Conservation (phyloP, 2,113 vertebrate genomes). For the Psophia crepitans region DNA sequence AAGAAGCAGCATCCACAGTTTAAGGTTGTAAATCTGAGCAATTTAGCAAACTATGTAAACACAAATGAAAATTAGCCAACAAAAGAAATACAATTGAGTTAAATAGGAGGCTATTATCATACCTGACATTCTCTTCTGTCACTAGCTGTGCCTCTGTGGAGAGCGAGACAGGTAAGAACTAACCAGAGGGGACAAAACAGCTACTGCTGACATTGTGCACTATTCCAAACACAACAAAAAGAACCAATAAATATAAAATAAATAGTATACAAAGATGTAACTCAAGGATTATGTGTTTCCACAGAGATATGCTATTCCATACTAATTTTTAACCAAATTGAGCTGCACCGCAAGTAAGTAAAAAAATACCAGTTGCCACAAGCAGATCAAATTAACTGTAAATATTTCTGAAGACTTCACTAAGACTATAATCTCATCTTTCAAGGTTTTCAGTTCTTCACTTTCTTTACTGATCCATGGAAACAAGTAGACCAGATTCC, state of each 20-base stretch:
- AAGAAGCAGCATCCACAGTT: neutral
- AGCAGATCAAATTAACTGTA: neutral
- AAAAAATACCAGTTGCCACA: neutral
- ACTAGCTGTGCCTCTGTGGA: neutral
- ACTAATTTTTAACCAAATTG: neutral
- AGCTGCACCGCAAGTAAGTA: neutral
- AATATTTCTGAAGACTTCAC: neutral
- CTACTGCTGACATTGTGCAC: neutral
- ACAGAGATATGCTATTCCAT: neutral
- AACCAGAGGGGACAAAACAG: neutral
- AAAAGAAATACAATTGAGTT: neutral
- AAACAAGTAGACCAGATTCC: neutral
- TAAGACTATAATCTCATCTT: neutral
- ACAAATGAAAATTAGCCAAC: constrained; percentile 33
- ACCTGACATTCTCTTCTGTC: constrained; percentile 13
- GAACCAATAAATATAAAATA: neutral
- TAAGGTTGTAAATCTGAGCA: neutral
- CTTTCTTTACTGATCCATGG: neutral
- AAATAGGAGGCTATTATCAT: constrained; percentile 5
- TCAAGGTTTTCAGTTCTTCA: neutral
- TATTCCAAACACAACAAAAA: neutral
- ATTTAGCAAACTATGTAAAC: neutral
- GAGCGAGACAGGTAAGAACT: neutral
- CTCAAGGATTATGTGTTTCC: neutral
- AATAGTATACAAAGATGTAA: neutral